Base-by-base conservation (phyloP, 2,797 vertebrate species). In the Sandelia bainsii region DNA sequence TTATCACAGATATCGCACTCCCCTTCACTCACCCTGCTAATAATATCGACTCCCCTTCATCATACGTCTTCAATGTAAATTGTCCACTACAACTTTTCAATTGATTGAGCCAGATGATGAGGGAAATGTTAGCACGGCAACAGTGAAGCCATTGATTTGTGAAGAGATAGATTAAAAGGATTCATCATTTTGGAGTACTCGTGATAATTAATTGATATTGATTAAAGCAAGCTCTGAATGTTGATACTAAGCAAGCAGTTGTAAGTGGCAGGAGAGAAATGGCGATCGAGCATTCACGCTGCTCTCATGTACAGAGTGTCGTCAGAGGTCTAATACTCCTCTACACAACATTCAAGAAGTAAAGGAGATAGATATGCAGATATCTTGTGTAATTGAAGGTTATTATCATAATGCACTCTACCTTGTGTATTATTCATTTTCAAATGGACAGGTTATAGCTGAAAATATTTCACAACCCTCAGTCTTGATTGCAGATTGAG, bases 381-480 rank as follows among this genome's bases (percentile, higher is more conserved):
- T 90, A 89, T 75, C 81, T 71, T 77, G 78, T 85, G 90, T 93
- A 93, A 93, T 92, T 92, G 91, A 91, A 90, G 82, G 83, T 80
- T 82, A 90, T 94, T 93, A 93, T 86, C 86, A 86, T 92, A 93
- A 94, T 91, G 87, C 85, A 87, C 87, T 90, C 86, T 82, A 92
- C 85, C 88, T 86, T 89, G 83, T 89, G 85, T 91, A 88, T 90
- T 85, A 93, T 92, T 94, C 90, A 92, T 89, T 91, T 91, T 91
- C 80, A 94, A 94, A 93, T 91, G 80, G 90, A 52, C 82, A 88
- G 75, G 82, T 93, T 92, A 83, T 73, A 85, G 88, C 84, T 45
- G 83, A 86, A 87, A 90, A 89, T 86, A 83, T 90, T 85, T 83
- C 89, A 75, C 75, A 80, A 85, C 85, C 83, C 90, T 91, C 86